These are phyloP conservation scores for Branchinecta sandiegonensis DNA, from an alignment of 2,888 invertebrate genomes.

Conservation along the genomic window DNA sequence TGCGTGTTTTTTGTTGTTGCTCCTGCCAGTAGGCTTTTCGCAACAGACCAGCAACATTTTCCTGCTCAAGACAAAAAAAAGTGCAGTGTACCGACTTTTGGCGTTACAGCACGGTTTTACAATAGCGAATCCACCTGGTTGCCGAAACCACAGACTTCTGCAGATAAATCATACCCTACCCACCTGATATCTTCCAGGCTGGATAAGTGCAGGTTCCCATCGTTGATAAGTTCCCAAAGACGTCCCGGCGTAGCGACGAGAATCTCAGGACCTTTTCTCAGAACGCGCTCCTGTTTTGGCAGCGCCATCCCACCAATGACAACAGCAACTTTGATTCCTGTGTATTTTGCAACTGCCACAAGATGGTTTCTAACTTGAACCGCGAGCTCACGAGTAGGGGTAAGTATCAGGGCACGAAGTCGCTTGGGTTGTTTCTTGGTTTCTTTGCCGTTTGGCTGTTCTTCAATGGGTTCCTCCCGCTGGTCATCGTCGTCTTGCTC, in stretches of 20 bases:
- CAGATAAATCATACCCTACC: constrained; percentile 23
- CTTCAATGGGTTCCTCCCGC: not conserved
- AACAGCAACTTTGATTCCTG: constrained; percentile 56
- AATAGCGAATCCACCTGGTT: no score
- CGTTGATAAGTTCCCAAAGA: constrained; percentile 78
- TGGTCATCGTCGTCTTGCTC: not conserved
- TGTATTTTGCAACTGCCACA: constrained; percentile 58
- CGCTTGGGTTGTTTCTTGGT: constrained; percentile 32
- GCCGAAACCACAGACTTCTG: not conserved
- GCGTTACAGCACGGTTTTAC: no score
- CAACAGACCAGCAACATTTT: no score
- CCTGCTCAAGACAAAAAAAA: no score
- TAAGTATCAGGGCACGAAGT: constrained; percentile 69
- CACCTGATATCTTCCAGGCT: constrained; percentile 55
- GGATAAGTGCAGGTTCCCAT: constrained; percentile 59
- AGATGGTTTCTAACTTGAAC: constrained; percentile 84
- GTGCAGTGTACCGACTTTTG: no score
- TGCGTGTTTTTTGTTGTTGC: no score
- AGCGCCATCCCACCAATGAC: constrained; percentile 87
- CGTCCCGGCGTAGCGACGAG: constrained; percentile 95
- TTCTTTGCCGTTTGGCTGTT: not conserved
- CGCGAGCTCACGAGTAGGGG: constrained; percentile 91
- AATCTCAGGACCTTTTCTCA: constrained; percentile 70
- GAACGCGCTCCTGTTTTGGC: constrained; percentile 80
- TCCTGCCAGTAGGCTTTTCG: no score